Conservation (phyloP, 2,113 vertebrate genomes). For the Apodemus speciosus region DNA sequence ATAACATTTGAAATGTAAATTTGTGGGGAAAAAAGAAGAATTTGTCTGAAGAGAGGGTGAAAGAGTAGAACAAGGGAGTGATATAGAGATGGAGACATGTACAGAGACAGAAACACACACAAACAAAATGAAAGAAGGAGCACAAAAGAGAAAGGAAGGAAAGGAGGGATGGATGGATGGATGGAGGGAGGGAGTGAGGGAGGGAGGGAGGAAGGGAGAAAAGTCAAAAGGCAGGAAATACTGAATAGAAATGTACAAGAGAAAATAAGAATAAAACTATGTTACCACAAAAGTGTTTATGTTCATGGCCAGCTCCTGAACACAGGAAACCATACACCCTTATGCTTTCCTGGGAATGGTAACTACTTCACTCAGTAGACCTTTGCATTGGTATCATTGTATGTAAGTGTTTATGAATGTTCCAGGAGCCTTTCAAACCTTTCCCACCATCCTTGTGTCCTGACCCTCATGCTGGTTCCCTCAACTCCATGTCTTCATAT, state of each 20-base stretch:
- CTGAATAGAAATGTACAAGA: neutral
- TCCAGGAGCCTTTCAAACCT: neutral
- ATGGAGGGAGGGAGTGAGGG: neutral
- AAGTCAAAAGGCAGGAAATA: neutral
- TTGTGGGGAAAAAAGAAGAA: too few relatives aligned
- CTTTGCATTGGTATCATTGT: neutral
- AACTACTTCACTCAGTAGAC: neutral
- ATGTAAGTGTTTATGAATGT: neutral
- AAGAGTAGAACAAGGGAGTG: neutral
- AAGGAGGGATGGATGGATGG: accelerated
- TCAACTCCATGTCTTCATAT: neutral
- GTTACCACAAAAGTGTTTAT: neutral
- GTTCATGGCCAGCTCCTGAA: too few relatives aligned
- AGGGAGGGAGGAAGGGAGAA: neutral
- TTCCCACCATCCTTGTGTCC: neutral
- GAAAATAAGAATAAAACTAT: neutral
- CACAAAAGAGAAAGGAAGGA: too few relatives aligned
- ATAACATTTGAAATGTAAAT: neutral
- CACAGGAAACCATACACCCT: neutral
- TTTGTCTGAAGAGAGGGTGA: neutral
- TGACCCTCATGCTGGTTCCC: neutral
- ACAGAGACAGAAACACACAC: too few relatives aligned
- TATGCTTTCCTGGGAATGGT: neutral
- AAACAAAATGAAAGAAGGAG: neutral
- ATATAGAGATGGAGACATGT: neutral